A percentile compares a stretch with the other conserved stretches of the same genome.
Conservation (phyloP, 2,797 vertebrate species). For the Crypturellus tataupa region DNA sequence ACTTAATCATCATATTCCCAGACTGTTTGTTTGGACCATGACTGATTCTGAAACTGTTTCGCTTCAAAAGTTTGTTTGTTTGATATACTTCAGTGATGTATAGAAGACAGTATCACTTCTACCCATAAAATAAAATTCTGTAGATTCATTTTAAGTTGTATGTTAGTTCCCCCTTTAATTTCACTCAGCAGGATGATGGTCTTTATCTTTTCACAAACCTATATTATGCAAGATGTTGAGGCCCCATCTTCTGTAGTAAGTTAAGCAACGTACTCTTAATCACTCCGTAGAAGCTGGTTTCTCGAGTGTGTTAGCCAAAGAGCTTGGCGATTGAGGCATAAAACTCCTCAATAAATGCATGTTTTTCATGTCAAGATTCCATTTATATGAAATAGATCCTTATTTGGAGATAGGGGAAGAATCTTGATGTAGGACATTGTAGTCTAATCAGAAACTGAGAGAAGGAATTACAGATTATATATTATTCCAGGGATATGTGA, state of each 20-base stretch:
- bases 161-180: constrained; percentile 72
- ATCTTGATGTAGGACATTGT: not conserved
- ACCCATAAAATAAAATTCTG: not conserved
- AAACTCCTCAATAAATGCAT: not conserved
- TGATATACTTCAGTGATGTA: constrained; percentile 12
- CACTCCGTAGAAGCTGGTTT: not conserved
- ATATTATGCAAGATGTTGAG: not conserved
- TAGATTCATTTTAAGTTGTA: constrained; percentile 58
- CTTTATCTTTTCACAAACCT: constrained; percentile 34
- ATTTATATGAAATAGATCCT: not conserved
- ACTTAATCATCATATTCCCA: constrained; percentile 73
- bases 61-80: constrained; percentile 50
- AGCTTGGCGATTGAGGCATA: not conserved
- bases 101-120: not conserved
- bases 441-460: not conserved
- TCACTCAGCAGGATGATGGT: not conserved
- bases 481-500: not conserved
- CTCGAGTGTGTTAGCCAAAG: not conserved
- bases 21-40: constrained; percentile 68
- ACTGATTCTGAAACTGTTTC: constrained; percentile 65
- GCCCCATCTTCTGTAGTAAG: not conserved
- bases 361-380: not conserved
- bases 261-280: not conserved
- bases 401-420: not conserved
- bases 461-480: not conserved